These are phyloP conservation scores for Stegostoma tigrinum DNA, from an alignment of 2,113 vertebrate species.

Conservation along the genomic window DNA sequence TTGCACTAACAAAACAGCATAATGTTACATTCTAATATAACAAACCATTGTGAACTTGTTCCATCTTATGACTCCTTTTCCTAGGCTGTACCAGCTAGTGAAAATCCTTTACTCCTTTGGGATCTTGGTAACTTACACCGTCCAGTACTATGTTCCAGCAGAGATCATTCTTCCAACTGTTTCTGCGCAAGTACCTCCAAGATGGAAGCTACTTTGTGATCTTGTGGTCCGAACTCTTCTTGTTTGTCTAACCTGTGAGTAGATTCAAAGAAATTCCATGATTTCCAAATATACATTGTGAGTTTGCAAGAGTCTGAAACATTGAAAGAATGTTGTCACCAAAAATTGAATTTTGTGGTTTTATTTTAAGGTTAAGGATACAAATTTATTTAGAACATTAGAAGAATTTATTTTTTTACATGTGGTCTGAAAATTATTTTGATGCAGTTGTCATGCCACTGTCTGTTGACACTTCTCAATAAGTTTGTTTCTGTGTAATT, in stretches of 20 bases:
- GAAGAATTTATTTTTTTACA: neutral
- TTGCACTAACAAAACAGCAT: neutral
- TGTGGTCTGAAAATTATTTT: neutral
- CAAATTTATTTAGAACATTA: neutral
- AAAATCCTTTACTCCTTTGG: constrained; percentile 81
- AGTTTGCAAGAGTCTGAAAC: neutral
- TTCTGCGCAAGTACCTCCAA: constrained; percentile 56
- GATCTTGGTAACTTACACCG: constrained; percentile 78
- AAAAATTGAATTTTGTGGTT: neutral
- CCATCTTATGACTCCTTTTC: constrained; percentile 37
- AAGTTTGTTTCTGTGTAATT: neutral
- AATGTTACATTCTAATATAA: neutral
- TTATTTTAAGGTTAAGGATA: neutral
- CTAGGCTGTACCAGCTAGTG: constrained; percentile 76
- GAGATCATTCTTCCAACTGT: constrained; percentile 69
- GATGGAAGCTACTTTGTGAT: constrained; percentile 62
- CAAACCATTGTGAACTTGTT: neutral
- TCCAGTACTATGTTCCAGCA: constrained; percentile 80
- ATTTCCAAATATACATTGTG: neutral
- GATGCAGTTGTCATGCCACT: neutral
- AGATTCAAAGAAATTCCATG: neutral
- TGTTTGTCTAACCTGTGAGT: constrained; percentile 77
- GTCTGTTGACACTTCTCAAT: neutral
- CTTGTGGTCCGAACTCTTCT: constrained; percentile 56
- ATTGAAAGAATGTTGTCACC: neutral